Base-by-base conservation (phyloP, 1,140 invertebrate species). In the Colletes latitarsis region DNA sequence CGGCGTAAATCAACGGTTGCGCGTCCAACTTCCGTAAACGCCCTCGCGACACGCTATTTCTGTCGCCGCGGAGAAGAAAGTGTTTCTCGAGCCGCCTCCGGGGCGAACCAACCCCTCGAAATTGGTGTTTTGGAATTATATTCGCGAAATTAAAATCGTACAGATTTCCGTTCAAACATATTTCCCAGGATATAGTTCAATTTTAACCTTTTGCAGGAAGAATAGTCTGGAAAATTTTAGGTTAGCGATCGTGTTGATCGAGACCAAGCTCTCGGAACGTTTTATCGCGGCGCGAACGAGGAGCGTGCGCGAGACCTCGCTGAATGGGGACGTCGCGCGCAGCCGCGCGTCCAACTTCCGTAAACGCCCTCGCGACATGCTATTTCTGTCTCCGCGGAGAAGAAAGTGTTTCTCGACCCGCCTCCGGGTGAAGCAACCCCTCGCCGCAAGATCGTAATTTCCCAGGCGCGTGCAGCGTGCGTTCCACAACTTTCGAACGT, bases 401-500 rank as follows among this genome's bases (percentile, higher is more conserved):
- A 5, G 69, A 73, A 73, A 73, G 41, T 72, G 58, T 53, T 52
- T 53, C 69, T 9, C 49, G 63, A 15, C 63, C 58, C 57, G 49
- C 19, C 21, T 6, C 55, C 39, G 63, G 19, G 10, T 12, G 41
- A 15, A 14, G 4, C 49, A 15, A 21, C 46, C 19, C 43, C 12
- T 55, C 41, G 8, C 17, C 3, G 3, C 67, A 17, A 21, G 63
- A 21, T 75, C 72, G 72, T 75, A 80, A 80, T 80, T 80, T 60
- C 77, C 71, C 71, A n/a, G 53, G 66, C 74, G 66, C 71, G 77
- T 39, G 64, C 41, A 63, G 58, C 58, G 55, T 63, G 30, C 71
- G 53, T 70, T 41, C 53, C 53, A 17, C 21, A 70, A 85, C 84
- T 85, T 85, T 85, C 84, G 75, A 84, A 60, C 66, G 76, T 85